These are phyloP conservation scores for Adela reaumurella DNA, from an alignment of 2,888 invertebrate genomes.

Conservation along the genomic window DNA sequence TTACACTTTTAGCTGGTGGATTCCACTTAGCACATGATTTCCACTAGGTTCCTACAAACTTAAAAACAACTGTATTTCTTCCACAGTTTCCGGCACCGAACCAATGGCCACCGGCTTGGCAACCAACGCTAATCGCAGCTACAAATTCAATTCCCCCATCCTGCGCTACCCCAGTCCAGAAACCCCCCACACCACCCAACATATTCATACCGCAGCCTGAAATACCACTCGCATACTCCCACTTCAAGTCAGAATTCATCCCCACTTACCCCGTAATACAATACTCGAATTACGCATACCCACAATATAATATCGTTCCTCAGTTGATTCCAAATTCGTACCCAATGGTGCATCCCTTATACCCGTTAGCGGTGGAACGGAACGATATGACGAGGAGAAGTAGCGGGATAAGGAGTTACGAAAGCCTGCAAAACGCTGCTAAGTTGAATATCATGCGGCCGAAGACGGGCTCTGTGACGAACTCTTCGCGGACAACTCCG, in stretches of 20 bases:
- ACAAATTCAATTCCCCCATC: neutral
- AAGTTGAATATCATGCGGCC: too few species aligned
- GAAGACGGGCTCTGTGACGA: too few species aligned
- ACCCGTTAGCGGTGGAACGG: slow-evolving; percentile 25
- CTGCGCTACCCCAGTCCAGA: neutral
- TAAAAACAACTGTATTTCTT: neutral
- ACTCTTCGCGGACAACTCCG: neutral
- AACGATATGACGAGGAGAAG: slow-evolving; percentile 7
- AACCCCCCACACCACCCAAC: slow-evolving; percentile 4
- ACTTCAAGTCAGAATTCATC: neutral
- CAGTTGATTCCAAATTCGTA: slow-evolving; percentile 34
- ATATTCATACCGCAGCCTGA: slow-evolving; percentile 1
- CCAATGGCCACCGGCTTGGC: neutral
- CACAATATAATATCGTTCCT: neutral
- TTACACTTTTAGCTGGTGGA: too few species aligned
- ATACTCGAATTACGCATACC: slow-evolving; percentile 1
- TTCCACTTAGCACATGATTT: too few species aligned
- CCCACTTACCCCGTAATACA: slow-evolving; percentile 1
- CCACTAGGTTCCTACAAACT: too few species aligned
- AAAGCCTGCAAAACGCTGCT: neutral
- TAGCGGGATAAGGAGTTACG: slow-evolving; percentile 3
- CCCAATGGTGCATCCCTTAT: slow-evolving; percentile 17
- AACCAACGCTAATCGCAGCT: neutral
- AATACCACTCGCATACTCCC: slow-evolving; percentile 1
- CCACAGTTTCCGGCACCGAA: slow-evolving; percentile 1